These are phyloP conservation scores for Pharmacophagus antenor DNA, from an alignment of 2,888 invertebrate species.

Conservation along the genomic window DNA sequence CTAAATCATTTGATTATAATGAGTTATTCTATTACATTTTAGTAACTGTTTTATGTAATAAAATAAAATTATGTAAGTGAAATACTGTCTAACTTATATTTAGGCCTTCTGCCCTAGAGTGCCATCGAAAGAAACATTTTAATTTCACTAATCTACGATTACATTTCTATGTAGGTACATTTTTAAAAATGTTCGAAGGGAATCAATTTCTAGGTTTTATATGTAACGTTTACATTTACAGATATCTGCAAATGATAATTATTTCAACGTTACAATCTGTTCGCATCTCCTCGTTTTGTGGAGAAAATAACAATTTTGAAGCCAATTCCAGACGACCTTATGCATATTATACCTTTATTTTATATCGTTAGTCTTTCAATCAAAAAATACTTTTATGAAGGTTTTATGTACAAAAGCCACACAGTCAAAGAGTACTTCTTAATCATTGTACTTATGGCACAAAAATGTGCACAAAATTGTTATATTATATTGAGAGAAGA, in stretches of 20 bases:
- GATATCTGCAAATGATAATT: not conserved
- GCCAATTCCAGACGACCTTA: no score
- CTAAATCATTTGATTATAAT: no score
- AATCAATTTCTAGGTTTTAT: conserved; percentile 11
- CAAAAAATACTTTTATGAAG: not conserved
- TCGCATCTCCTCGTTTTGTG: not conserved
- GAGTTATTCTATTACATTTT: no score
- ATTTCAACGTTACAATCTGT: not conserved
- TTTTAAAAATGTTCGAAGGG: conserved; percentile 5
- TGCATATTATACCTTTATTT: no score
- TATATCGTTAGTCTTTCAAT: no score
- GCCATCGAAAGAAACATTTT: conserved; percentile 5
- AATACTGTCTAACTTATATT: conserved; percentile 12
- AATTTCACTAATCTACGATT: conserved; percentile 17
- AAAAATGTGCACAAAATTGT: not conserved
- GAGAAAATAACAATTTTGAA: no score
- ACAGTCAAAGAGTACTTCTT: not conserved
- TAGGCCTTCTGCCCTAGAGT: conserved; percentile 28
- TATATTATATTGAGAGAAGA: not conserved
- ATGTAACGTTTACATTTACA: not conserved
- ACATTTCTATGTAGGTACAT: conserved; percentile 26
- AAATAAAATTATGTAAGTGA: conserved; percentile 3
- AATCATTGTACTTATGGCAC: not conserved
- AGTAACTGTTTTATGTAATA: no score
- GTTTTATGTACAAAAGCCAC: not conserved